A percentile compares a stretch with the other conserved stretches of the same genome.
phyloP scores from a whole-genome alignment of 2,797 vertebrate species.

The Discoglossus pictus region DNA sequence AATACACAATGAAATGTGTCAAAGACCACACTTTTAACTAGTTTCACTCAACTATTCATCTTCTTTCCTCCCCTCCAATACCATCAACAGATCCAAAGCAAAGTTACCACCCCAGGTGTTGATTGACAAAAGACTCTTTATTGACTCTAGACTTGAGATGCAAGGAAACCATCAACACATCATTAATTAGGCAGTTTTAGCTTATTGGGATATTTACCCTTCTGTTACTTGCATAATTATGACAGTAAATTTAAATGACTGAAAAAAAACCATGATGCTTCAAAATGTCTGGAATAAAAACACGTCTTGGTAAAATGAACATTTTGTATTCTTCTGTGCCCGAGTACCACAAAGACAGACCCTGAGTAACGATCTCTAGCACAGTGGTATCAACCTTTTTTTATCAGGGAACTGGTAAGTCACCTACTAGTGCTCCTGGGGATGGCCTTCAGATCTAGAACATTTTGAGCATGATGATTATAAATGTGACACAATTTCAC shows the following conservation, averaged over 20 bases:
- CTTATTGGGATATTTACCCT: background rate
- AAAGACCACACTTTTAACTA: conserved; percentile 65
- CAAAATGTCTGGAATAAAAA: too few relatives aligned
- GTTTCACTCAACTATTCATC: conserved; percentile 38
- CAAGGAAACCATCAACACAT: conserved; percentile 3
- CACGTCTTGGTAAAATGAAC: too few relatives aligned
- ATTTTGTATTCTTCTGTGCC: too few relatives aligned
- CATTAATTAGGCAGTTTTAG: conserved; percentile 25
- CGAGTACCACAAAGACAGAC: too few relatives aligned
- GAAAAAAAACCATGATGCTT: too few relatives aligned
- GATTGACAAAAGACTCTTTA: conserved; percentile 7
- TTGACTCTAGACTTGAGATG: conserved; percentile 18
- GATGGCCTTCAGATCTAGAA: too few relatives aligned
- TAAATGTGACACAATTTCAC: too few relatives aligned
- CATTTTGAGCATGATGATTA: too few relatives aligned
- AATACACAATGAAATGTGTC: conserved; percentile 13
- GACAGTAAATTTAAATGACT: background rate
- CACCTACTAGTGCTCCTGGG: too few relatives aligned
- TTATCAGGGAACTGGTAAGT: too few relatives aligned
- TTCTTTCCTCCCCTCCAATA: conserved; percentile 5
- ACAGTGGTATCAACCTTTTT: too few relatives aligned
- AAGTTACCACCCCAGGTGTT: conserved; percentile 11
- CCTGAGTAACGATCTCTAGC: too few relatives aligned
- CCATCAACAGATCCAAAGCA: conserved; percentile 9
- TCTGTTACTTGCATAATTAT: background rate